Base-by-base conservation (phyloP, 1,140 invertebrate species). In the Lasioglossum albipes region DNA sequence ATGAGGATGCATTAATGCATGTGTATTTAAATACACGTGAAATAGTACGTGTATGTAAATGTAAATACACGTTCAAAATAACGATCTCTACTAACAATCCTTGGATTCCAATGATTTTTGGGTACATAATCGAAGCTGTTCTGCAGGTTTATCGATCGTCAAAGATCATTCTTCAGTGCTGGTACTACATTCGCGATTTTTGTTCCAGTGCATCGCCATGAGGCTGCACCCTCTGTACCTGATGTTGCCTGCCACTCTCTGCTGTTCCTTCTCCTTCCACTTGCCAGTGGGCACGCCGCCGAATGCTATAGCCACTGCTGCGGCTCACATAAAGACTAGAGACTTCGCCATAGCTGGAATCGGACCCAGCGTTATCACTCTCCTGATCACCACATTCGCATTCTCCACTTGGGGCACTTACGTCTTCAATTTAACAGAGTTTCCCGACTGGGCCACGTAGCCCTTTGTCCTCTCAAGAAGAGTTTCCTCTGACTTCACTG, bases 241-340 rank as follows among this genome's bases (percentile, higher is more conserved):
- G 80, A 96, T 96, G 94, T 88, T 97, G 20, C 96, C 96, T 3
- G 95, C 95, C 0, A 93, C 95, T n/a, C 84, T 95, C 13, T 95
- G 93, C 45, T 95, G 94, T 81, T 96, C 95, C 0, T 97, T 93
- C 62, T 91, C 93, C 16, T 94, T 94, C 78, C 95, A 96, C 93
- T 90, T 97, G 88, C 98, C 98, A 3, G 97, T 98, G 2, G 95
- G 96, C 27, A 97, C 96, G 2, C 97, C 98, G 7, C 98, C 98
- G n/a, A 99, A 99, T 93, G 98, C 98, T 1, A 97, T 99, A 72
- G 97, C 97, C 0, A 97, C 97, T 65, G 96, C 96, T 1, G 96
- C 96, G 42, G 96, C 96, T 2, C 95, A 95, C 81, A 97, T 98
- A 89, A 95, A 94, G 75, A 96, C 96, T 2, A 95, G 94, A 81